Percentiles rank a stretch among this genome's conserved stretches.
Evolutionary conservation across 2,888 invertebrate genomes (phyloP).

Genomic region (Himalopsyche anomala): DNA sequence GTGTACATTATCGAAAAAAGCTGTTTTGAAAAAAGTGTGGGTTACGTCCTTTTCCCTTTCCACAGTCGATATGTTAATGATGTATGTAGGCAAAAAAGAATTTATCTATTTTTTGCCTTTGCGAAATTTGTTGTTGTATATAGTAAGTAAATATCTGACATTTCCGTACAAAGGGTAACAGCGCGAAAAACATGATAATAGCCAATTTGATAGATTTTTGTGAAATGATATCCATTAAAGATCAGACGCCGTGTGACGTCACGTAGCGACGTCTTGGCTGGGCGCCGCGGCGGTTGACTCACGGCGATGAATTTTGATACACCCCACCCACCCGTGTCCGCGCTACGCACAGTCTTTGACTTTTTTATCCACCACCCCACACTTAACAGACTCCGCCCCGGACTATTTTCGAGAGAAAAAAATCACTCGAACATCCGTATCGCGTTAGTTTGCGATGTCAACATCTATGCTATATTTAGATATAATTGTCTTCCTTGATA

Average conservation of each 20-base stretch:
- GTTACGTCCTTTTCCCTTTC: too few relatives aligned
- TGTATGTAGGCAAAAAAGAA: too few relatives aligned
- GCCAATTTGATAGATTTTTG: background rate
- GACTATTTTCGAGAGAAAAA: slow-evolving; percentile 15
- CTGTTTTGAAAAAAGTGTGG: too few relatives aligned
- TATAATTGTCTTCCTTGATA: background rate
- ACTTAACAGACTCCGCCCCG: slow-evolving; percentile 15
- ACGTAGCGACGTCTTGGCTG: slow-evolving; percentile 22
- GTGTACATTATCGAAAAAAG: too few relatives aligned
- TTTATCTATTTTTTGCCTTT: too few relatives aligned
- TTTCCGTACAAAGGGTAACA: too few relatives aligned
- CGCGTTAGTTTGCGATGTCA: slow-evolving; percentile 5
- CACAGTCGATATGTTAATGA: too few relatives aligned
- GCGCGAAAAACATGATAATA: background rate
- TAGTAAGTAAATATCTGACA: too few relatives aligned
- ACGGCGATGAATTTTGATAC: slow-evolving; percentile 1
- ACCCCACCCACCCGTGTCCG: background rate
- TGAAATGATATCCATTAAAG: background rate
- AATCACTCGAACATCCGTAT: slow-evolving; percentile 6
- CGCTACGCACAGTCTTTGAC: slow-evolving; percentile 5
- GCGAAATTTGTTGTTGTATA: too few relatives aligned
- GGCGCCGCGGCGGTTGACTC: slow-evolving; percentile 35
- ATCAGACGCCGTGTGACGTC: slow-evolving; percentile 13
- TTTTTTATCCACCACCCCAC: slow-evolving; percentile 10
- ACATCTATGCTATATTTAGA: background rate